phyloP scores from a whole-genome alignment of 2,797 vertebrate species.

The Melanotaenia pygmaea region DNA sequence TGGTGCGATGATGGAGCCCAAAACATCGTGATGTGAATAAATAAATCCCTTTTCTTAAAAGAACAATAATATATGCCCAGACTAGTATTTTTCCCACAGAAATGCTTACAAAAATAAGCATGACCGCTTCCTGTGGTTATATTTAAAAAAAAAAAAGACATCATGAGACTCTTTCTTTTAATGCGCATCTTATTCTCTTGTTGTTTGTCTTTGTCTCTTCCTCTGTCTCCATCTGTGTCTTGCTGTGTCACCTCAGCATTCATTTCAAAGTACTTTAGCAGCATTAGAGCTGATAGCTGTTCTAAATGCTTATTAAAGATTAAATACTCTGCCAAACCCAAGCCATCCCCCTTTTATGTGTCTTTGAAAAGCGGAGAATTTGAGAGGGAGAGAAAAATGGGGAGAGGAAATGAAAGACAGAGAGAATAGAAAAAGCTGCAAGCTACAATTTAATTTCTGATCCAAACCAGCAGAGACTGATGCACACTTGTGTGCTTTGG shows the following conservation, averaged over 20 bases:
- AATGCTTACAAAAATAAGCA: no score
- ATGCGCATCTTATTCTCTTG: constrained; percentile 34
- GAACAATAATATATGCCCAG: constrained; percentile 42
- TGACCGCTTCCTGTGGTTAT: constrained; percentile 12
- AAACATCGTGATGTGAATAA: neutral
- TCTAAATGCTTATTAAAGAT: constrained; percentile 78
- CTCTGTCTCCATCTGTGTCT: constrained; percentile 55
- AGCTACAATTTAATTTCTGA: constrained; percentile 72
- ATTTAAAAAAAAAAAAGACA: constrained; percentile 12
- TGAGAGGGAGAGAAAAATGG: constrained; percentile 18
- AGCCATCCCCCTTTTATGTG: constrained; percentile 41
- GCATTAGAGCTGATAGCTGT: constrained; percentile 65
- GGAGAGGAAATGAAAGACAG: constrained; percentile 11
- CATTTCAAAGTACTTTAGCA: constrained; percentile 64
- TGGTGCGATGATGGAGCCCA: neutral
- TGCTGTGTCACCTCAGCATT: constrained; percentile 56
- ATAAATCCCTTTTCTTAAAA: neutral
- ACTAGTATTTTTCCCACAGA: constrained; percentile 2
- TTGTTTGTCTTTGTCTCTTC: constrained; percentile 41
- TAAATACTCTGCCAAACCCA: constrained; percentile 59
- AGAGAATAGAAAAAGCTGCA: constrained; percentile 45
- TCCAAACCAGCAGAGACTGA: constrained; percentile 72
- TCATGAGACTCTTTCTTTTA: constrained; percentile 3
- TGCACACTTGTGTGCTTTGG: constrained; percentile 71
- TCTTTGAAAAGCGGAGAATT: constrained; percentile 49